Percentiles rank a stretch among this genome's conserved stretches.
Conservation (phyloP, 2,888 invertebrate genomes). For the Apodemia zela region DNA sequence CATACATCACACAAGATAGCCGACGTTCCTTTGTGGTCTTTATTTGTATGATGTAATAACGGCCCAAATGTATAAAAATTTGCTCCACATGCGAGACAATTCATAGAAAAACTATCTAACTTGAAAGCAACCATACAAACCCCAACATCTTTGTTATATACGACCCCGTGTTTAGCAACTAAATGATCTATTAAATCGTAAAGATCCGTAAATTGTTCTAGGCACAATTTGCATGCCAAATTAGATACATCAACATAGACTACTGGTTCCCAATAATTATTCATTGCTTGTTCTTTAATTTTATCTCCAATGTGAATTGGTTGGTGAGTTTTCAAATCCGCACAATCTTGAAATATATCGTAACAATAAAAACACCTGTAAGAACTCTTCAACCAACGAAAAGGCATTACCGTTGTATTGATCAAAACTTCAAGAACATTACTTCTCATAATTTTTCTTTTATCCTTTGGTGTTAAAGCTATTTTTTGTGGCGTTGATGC, state of each 20-base stretch:
- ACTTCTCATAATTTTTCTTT: conserved; percentile 56
- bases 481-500: conserved; percentile 30
- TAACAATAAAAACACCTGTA: conserved; percentile 74
- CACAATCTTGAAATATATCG: conserved; percentile 66
- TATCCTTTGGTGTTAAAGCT: conserved; percentile 48
- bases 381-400: conserved; percentile 69
- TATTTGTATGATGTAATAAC: conserved; percentile 63
- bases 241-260: conserved; percentile 63
- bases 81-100: conserved; percentile 58
- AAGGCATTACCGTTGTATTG: conserved; percentile 66
- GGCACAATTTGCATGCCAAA: conserved; percentile 56
- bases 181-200: conserved; percentile 65
- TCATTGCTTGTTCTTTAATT: conserved; percentile 59
- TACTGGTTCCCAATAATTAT: conserved; percentile 66
- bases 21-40: conserved; percentile 66
- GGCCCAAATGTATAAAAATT: conserved; percentile 67
- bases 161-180: conserved; percentile 47
- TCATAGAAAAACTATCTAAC: conserved; percentile 56
- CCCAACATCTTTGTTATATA: conserved; percentile 64
- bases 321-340: conserved; percentile 61
- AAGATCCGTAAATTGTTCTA: conserved; percentile 50
- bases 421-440: conserved; percentile 60
- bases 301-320: conserved; percentile 47
- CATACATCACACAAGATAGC: conserved; percentile 66
- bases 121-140: conserved; percentile 66